Evolutionary conservation across 1,140 invertebrate species (phyloP), one percentile per base, ranked within the genome.

Genomic region (Sycophila sp.): DNA sequence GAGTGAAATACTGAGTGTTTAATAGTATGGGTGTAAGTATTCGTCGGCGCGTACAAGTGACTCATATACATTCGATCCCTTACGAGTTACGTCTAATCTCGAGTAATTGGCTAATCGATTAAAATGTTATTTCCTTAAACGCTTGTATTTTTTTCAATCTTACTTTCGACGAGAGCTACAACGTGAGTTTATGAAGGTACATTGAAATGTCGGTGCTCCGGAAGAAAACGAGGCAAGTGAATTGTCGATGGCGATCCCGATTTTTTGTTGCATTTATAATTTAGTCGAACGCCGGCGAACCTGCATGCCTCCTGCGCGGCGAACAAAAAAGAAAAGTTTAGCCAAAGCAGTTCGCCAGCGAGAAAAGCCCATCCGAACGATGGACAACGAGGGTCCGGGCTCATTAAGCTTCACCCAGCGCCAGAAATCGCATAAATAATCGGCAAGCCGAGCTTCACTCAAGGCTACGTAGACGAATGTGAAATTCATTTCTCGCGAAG

Each of bases 31-130:
- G 40, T 42, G n/a, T 47, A 7, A 22, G 10, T 1, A 17, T 11
- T 17, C 10, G 42, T 17, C n/a, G 4, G 3, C 22, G 42, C 22
- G 17, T 45, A 5, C 10, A 19, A 10, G 19, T 24, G 40, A 17
- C 38, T 10, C n/a, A 40, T 15, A n/a, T 40, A 40, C n/a, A 13
- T 40, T 13, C 38, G n/a, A 10, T 13, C n/a, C 38, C 38, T 40
- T 40, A 40, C n/a, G 11, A 47, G 17, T 4, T 13, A 47, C 45
- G 17, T 47, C 8, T 60, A 47, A 55, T 30, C 47, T 67, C 65
- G 71, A 53, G 66, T 76, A 56, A 65, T 58, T 66, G 30, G 24
- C 32, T 59, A 65, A 42, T 47, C 51, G 13, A 38, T 38, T 38
- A 19, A n/a, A n/a, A n/a, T n/a, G n/a, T n/a, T n/a, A n/a, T n/a